Evolutionary conservation across 2,888 invertebrate species (phyloP).

Genomic region (Thumatha senex): DNA sequence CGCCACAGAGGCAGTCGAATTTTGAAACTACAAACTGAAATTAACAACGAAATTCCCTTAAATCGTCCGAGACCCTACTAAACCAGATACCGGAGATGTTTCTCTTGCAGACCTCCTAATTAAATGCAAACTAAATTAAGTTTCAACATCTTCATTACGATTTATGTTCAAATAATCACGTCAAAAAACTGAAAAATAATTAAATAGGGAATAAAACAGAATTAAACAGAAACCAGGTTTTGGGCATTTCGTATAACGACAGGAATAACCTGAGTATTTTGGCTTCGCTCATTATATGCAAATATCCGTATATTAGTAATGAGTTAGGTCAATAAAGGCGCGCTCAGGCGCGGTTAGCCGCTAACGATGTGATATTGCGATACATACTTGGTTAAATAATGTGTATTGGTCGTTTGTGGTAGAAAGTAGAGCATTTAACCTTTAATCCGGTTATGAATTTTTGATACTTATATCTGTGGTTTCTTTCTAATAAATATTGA

Average conservation of each 20-base stretch:
- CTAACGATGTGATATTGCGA: constrained; percentile 14
- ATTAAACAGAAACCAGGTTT: constrained; percentile 30
- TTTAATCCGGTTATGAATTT: constrained; percentile 9
- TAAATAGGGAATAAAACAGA: constrained; percentile 33
- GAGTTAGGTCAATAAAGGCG: constrained; percentile 44
- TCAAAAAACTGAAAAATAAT: constrained; percentile 21
- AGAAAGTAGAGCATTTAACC: constrained; percentile 7
- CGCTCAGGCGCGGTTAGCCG: constrained; percentile 23
- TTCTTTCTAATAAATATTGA: background rate
- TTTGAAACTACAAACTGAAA: background rate
- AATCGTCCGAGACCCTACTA: background rate
- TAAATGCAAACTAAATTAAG: constrained; percentile 14
- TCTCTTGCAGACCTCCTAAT: constrained; percentile 8
- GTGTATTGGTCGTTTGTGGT: constrained; percentile 8
- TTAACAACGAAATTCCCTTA: background rate
- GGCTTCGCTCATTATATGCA: constrained; percentile 59
- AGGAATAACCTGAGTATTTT: constrained; percentile 46
- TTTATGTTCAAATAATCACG: constrained; percentile 5
- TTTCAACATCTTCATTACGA: background rate
- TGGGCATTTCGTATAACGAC: constrained; percentile 38
- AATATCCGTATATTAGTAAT: constrained; percentile 60
- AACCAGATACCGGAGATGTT: constrained; percentile 8
- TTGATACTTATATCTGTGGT: constrained; percentile 4
- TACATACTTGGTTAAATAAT: constrained; percentile 13
- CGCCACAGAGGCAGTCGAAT: too few species aligned